Evolutionary conservation across 2,888 invertebrate genomes (phyloP), one percentile per base, ranked within the genome.

Genomic region (Lithophane ornitopus): DNA sequence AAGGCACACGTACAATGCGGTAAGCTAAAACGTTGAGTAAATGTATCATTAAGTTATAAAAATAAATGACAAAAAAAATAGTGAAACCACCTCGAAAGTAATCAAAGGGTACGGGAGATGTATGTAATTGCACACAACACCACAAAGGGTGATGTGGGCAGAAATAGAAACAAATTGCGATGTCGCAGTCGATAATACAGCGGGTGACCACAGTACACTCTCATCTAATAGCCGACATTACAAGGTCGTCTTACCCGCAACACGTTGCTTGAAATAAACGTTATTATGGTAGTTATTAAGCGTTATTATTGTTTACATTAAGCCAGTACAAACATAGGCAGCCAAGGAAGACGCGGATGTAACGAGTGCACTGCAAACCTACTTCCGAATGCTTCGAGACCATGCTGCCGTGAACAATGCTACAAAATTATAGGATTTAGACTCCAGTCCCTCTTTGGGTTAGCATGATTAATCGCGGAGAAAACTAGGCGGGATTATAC

Each of bases 401-500:
- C 89, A 89, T 83, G 89, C 88, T 89, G 92, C 92, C 90, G 92
- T 91, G 92, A 94, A 95, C 95, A 94, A 95, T 94, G 91, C 93
- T 88, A 87, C 89, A 87, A 94, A 93, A 96, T 96, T 95, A 96
- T 95, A 95, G 95, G 93, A 94, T 92, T 95, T 94, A 95, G 87
- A 90, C 85, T 87, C 89, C 85, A 89, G 92, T 92, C 94, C 91
- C 93, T 94, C 94, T 94, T 94, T 94, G 93, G 92, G 93, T 93
- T 91, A 93, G 93, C 93, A 94, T 95, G 95, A 95, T 95, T 95
- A 95, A 95, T 95, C 93, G 94, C 88, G 89, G 93, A 94, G 95
- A 95, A 95, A 95, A 94, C 93, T 90, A 92, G 91, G 86, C 89
- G 85, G 90, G 90, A 93, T 94, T 93, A 92, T 92, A 93, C 92